A percentile compares a stretch with the other conserved stretches of the same genome.
These are phyloP conservation scores for Hexactinellida sp. DNA, from an alignment of 37 sponge, comb jelly and placozoan species.

Conservation along the genomic window DNA sequence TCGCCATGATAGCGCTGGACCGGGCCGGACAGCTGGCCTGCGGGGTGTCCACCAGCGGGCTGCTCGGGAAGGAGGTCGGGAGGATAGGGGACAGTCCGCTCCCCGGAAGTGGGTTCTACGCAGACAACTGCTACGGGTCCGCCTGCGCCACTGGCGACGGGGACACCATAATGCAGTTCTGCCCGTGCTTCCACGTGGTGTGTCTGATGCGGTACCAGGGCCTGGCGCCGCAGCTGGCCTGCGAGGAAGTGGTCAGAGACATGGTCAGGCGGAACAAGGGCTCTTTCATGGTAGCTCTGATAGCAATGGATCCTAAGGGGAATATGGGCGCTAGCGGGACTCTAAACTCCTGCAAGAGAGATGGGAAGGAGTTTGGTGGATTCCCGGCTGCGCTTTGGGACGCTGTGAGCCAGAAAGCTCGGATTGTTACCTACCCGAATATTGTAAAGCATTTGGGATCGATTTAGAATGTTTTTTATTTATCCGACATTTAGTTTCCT, in stretches of 20 bases:
- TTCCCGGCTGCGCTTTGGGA: neutral
- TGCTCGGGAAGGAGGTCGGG: constrained; percentile 47
- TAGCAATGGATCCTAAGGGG: constrained; percentile 46
- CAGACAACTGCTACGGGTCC: constrained; percentile 34
- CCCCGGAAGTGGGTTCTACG: constrained; percentile 68
- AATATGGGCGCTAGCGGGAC: constrained; percentile 7
- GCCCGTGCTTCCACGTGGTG: constrained; percentile 62
- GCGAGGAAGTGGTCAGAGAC: constrained; percentile 31
- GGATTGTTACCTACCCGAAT: neutral
- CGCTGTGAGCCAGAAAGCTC: neutral
- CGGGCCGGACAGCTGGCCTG: constrained; percentile 21
- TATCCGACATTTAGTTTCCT: no score
- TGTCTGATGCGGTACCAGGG: constrained; percentile 31
- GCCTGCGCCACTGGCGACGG: constrained; percentile 59
- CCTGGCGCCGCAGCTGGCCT: constrained; percentile 32
- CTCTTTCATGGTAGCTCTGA: constrained; percentile 38
- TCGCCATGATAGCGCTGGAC: neutral
- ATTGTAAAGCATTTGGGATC: neutral
- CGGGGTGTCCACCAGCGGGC: constrained; percentile 56
- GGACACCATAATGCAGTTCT: constrained; percentile 52
- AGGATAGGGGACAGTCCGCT: constrained; percentile 69
- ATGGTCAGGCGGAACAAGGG: constrained; percentile 21
- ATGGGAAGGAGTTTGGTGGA: neutral
- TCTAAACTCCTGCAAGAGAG: neutral
- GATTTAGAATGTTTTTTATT: no score